Conservation (phyloP, 2,888 invertebrate species). For the Cataglyphis rosenhaueri region DNA sequence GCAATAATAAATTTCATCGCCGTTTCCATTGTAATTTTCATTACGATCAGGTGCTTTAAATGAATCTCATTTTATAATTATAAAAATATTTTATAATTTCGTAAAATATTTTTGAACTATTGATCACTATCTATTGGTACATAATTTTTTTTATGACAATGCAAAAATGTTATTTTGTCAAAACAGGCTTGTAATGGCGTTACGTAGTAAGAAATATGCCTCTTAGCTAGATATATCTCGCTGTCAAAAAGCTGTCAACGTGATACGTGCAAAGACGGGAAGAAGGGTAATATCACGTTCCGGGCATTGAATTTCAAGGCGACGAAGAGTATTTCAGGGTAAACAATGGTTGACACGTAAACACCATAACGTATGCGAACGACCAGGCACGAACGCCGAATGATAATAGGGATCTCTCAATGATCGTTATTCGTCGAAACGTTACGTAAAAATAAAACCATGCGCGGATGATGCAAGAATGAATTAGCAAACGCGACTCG, state of each 20-base stretch:
- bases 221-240: not conserved
- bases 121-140: not conserved
- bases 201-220: constrained; percentile 38
- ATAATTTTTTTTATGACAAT: not conserved
- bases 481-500: constrained; percentile 11
- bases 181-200: not conserved
- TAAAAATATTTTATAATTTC: too few relatives aligned
- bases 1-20: not conserved
- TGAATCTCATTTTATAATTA: not conserved
- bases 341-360: constrained; percentile 47
- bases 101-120: too few relatives aligned
- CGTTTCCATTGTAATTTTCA: not conserved
- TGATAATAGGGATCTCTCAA: constrained; percentile 33
- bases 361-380: constrained; percentile 1
- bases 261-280: constrained; percentile 40
- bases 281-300: constrained; percentile 5
- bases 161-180: constrained; percentile 11
- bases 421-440: constrained; percentile 2
- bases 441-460: not conserved
- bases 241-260: constrained; percentile 2
- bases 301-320: constrained; percentile 48
- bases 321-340: constrained; percentile 53
- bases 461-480: not conserved
- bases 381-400: constrained; percentile 21
- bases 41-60: too few relatives aligned